phyloP scores from a whole-genome alignment of 2,113 vertebrate species.

The Epinephelus cyanopodus region DNA sequence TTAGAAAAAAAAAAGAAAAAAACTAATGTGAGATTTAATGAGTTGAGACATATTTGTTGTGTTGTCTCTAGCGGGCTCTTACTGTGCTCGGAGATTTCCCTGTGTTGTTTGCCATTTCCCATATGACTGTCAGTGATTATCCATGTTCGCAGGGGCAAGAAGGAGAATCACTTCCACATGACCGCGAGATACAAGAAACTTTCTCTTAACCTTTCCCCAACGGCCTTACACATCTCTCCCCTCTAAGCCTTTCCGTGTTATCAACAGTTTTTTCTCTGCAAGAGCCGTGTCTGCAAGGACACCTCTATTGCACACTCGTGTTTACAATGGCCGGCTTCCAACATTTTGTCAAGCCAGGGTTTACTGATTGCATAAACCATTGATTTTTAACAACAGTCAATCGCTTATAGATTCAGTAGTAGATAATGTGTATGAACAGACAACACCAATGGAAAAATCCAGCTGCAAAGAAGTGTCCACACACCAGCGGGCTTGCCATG shows the following conservation, averaged over 20 bases:
- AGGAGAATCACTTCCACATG: constrained; percentile 58
- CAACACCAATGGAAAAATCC: too few relatives aligned
- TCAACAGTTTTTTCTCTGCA: constrained; percentile 11
- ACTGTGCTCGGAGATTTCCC: constrained; percentile 13
- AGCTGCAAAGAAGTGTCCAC: too few relatives aligned
- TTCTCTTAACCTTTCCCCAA: constrained; percentile 1
- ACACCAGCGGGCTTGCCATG: neutral
- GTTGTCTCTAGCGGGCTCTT: constrained; percentile 20
- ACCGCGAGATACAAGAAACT: constrained; percentile 17
- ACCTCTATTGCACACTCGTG: neutral
- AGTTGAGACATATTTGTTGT: constrained; percentile 39
- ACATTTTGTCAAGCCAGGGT: neutral
- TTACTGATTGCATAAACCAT: neutral
- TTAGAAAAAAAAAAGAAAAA: neutral
- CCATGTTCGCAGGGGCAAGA: constrained; percentile 43
- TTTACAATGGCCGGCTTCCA: neutral
- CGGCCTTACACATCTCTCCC: neutral
- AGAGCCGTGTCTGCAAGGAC: neutral
- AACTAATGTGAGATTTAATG: constrained; percentile 34
- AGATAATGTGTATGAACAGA: neutral
- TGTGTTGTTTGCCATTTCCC: constrained; percentile 35
- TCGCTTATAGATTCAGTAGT: neutral
- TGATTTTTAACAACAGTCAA: neutral
- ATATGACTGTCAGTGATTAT: constrained; percentile 63
- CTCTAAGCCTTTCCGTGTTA: constrained; percentile 19